These are phyloP conservation scores for Crotalus viridis DNA, from an alignment of 2,113 vertebrate species.

Conservation along the genomic window DNA sequence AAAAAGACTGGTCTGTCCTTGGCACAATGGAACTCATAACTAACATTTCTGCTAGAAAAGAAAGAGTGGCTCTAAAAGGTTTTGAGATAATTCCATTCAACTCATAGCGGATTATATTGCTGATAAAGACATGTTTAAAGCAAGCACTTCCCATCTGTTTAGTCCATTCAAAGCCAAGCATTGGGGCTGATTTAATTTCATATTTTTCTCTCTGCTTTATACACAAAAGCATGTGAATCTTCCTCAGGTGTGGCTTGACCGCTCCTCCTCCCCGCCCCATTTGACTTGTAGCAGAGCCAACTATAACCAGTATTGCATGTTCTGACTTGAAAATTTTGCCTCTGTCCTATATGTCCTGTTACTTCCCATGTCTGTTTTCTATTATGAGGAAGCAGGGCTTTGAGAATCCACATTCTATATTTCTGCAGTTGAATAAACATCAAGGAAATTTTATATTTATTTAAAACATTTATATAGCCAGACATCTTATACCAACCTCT, in stretches of 20 bases:
- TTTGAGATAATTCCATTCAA: slow-evolving; percentile 32
- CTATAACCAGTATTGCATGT: background rate
- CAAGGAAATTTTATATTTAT: background rate
- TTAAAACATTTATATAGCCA: background rate
- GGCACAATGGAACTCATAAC: slow-evolving; percentile 50
- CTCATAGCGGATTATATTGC: slow-evolving; percentile 37
- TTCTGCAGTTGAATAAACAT: background rate
- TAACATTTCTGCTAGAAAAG: slow-evolving; percentile 42
- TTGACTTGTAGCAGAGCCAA: background rate
- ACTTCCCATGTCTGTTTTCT: background rate
- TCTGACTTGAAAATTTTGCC: background rate
- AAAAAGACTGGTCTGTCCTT: slow-evolving; percentile 69
- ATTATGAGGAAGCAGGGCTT: background rate
- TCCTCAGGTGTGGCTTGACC: background rate
- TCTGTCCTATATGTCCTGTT: background rate
- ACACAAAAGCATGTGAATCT: background rate
- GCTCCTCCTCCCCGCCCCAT: background rate
- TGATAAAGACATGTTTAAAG: slow-evolving; percentile 28
- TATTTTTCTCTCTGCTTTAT: background rate
- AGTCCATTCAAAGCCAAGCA: slow-evolving; percentile 17
- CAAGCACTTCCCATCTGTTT: slow-evolving; percentile 34
- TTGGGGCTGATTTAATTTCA: slow-evolving; percentile 15
- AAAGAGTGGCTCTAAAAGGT: slow-evolving; percentile 29
- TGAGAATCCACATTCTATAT: background rate
- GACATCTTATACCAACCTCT: background rate